Evolutionary conservation across 2,888 invertebrate species (phyloP), one percentile per base, ranked within the genome.

Genomic region (Odiellus spinosus): DNA sequence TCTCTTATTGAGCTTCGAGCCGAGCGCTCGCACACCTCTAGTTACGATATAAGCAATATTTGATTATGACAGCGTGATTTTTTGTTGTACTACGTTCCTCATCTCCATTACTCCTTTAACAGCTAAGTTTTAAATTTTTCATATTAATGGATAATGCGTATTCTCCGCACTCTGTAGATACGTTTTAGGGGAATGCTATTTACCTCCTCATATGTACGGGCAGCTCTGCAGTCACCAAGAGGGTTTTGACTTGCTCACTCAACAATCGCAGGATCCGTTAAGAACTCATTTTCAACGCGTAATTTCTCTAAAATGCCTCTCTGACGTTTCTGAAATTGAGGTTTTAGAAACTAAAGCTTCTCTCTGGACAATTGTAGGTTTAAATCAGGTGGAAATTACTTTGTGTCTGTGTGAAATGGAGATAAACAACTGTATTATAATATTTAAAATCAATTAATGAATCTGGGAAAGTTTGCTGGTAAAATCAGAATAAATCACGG

Each of bases 321-420:
- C 26, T 4, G 4, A 26, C 8, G 5, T 26, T 26, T 46, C 58
- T 26, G 64, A 63, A 43, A 52, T 56, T 11, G 59, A 63, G 47
- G 54, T 85, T 45, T 66, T 82, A 40, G 77, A 81, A 53, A 64
- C 90, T 38, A 95, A 95, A 65, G 77, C 87, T 5, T 81, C 88
- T 0, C 67, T 95, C 0, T 95, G 95, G 93, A 82, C 84, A 2
- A 60, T 71, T 43, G 67, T 66, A 54, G 55, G 63, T 26, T 26
- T n/a, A n/a, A n/a, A n/a, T n/a, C n/a, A n/a, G n/a, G 2, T 35
- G 3, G 18, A 48, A 12, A 21, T 47, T 47, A 14, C 18, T 12
- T 32, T 18, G 15, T 11, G 15, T 49, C 15, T 42, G 3, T 35
- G 21, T n/a, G n/a, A n/a, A n/a, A n/a, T n/a, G n/a, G n/a, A n/a